phyloP scores from a whole-genome alignment of 2,888 invertebrate genomes.

The Rutpela maculata region DNA sequence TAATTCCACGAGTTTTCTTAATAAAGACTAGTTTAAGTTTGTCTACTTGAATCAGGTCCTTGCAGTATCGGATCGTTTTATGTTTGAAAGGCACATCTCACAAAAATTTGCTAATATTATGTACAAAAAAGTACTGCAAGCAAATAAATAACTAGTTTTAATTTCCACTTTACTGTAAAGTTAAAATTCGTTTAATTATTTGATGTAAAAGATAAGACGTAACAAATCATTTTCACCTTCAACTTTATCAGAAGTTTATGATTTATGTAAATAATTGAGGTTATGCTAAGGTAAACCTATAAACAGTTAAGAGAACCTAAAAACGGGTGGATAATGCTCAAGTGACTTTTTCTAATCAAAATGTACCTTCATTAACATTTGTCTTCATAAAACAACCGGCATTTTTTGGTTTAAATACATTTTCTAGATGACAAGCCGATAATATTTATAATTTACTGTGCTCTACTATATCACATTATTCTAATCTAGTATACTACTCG shows the following conservation, averaged over 20 bases:
- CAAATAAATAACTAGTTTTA: not conserved
- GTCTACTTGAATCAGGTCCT: no score
- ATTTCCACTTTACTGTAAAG: not conserved
- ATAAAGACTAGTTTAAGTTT: no score
- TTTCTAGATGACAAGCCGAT: not conserved
- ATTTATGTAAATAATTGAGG: constrained; percentile 7
- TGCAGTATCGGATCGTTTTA: no score
- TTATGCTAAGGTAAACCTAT: not conserved
- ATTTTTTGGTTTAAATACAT: no score
- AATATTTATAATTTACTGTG: not conserved
- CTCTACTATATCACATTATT: not conserved
- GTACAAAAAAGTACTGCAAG: no score
- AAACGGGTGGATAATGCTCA: not conserved
- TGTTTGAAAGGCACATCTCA: no score
- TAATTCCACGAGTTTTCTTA: no score
- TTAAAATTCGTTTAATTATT: not conserved
- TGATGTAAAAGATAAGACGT: not conserved
- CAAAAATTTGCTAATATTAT: no score
- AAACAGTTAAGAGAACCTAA: not conserved
- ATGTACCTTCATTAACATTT: no score
- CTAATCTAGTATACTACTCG: not conserved
- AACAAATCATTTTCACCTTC: constrained; percentile 3
- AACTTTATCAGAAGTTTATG: not conserved
- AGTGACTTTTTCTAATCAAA: no score
- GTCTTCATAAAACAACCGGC: no score